A percentile compares a stretch with the other conserved stretches of the same genome.
phyloP scores from a whole-genome alignment of 2,888 invertebrate species.

The Camptogramma bilineatum region DNA sequence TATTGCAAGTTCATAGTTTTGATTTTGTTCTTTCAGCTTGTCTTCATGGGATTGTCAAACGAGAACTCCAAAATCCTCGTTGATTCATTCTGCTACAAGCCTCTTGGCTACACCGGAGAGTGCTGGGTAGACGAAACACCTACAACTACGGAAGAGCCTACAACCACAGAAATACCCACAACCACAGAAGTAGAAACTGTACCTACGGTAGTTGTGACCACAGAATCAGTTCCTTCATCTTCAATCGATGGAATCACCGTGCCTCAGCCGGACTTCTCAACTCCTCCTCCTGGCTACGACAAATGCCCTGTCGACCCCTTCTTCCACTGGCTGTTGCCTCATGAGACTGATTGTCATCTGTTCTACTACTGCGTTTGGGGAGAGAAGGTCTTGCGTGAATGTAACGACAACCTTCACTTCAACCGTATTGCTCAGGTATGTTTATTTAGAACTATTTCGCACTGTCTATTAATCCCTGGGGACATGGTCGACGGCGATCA shows the following conservation, averaged over 20 bases:
- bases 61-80: not conserved
- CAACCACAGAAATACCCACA: not conserved
- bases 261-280: constrained; percentile 1
- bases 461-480: too few species aligned
- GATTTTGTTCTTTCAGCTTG: not conserved
- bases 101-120: not conserved
- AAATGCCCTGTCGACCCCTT: constrained; percentile 63
- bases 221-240: not conserved
- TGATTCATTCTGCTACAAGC: not conserved
- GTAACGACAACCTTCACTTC: constrained; percentile 60
- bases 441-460: not conserved
- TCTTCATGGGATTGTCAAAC: not conserved
- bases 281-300: not conserved
- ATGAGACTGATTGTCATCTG: constrained; percentile 59
- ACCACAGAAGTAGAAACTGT: not conserved
- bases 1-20: too few species aligned
- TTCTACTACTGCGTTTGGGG: constrained; percentile 77
- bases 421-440: constrained; percentile 63
- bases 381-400: constrained; percentile 52
- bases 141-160: not conserved
- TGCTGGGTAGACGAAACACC: not conserved
- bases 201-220: not conserved
- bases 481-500: too few species aligned
- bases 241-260: not conserved
- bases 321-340: constrained; percentile 69